phyloP scores from a whole-genome alignment of 2,797 vertebrate species.

The Amblyopsis hoosieri region DNA sequence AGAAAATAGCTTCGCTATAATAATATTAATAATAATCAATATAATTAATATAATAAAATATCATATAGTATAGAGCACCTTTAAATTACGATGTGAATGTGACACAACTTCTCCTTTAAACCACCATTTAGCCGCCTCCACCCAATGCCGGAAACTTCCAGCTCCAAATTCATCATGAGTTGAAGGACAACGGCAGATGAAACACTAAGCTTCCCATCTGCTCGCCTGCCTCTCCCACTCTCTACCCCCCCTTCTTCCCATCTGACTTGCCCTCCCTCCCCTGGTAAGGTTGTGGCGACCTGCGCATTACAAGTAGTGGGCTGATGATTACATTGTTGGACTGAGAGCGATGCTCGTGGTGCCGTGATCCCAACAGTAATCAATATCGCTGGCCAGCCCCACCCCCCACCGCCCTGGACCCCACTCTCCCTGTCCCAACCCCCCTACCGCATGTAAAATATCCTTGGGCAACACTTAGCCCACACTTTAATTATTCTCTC shows the following conservation, averaged over 20 bases:
- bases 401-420: conserved; percentile 32
- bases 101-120: conserved; percentile 40
- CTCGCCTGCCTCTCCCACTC: conserved; percentile 49
- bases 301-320: conserved; percentile 74
- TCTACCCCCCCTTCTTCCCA: conserved; percentile 19
- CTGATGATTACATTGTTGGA: conserved; percentile 79
- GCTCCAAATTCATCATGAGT: conserved; percentile 59
- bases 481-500: conserved; percentile 75
- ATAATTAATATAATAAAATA: no score
- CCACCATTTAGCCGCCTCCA: conserved; percentile 38
- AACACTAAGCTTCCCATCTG: conserved; percentile 74
- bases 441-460: conserved; percentile 78
- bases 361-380: conserved; percentile 80
- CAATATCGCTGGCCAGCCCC: conserved; percentile 72
- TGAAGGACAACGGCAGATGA: conserved; percentile 71
- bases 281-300: conserved; percentile 61
- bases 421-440: conserved; percentile 21
- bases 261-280: conserved; percentile 29
- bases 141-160: conserved; percentile 46
- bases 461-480: conserved; percentile 70
- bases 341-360: conserved; percentile 76
- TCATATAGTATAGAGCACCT: not conserved
- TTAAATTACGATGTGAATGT: conserved; percentile 28
- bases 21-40: no score
- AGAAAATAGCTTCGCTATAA: no score